phyloP scores from a whole-genome alignment of 2,888 invertebrate species.

The Thereva unica region DNA sequence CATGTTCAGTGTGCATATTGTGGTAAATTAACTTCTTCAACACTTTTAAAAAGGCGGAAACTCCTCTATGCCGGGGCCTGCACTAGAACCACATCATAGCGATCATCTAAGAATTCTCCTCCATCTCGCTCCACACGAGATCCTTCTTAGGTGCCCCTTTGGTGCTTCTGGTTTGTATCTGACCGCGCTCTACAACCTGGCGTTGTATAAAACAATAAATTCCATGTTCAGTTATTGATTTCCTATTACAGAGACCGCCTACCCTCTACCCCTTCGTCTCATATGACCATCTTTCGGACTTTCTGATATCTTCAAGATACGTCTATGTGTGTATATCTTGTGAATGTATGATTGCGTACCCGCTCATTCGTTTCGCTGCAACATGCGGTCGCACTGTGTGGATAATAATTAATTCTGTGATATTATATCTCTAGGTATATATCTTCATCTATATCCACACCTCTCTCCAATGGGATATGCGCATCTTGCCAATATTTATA shows the following conservation, averaged over 20 bases:
- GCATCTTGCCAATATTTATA: constrained; percentile 20
- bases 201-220: constrained; percentile 30
- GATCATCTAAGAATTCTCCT: constrained; percentile 25
- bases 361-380: constrained; percentile 9
- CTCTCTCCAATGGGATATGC: not conserved
- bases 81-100: constrained; percentile 29
- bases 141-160: constrained; percentile 15
- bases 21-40: constrained; percentile 37
- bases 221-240: constrained; percentile 31
- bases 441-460: not conserved
- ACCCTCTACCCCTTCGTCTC: not conserved
- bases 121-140: constrained; percentile 13
- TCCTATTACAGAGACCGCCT: constrained; percentile 10
- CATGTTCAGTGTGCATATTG: constrained; percentile 33
- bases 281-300: not conserved
- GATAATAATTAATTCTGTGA: constrained; percentile 35
- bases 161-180: not conserved
- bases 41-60: constrained; percentile 34
- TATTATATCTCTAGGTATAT: constrained; percentile 7
- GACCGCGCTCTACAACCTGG: not conserved
- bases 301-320: too few relatives aligned
- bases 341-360: not conserved
- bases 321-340: too few relatives aligned
- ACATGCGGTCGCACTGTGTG: constrained; percentile 21
- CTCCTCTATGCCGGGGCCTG: constrained; percentile 17